These are phyloP conservation scores for Mugil cephalus DNA, from an alignment of 2,113 vertebrate genomes.

Conservation along the genomic window DNA sequence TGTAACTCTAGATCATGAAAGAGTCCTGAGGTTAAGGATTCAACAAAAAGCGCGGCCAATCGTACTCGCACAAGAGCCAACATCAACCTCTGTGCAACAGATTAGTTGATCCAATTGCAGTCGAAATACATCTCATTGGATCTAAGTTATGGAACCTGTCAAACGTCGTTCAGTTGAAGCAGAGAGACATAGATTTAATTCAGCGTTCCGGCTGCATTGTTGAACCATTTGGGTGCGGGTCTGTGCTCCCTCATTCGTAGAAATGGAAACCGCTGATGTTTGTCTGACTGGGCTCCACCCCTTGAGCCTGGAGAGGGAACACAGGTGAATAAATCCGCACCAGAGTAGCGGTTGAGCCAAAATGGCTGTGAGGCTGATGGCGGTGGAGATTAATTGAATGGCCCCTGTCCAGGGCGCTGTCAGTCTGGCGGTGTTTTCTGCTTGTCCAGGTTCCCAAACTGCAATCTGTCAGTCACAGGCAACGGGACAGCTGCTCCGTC, in stretches of 20 bases:
- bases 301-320: slow-evolving; percentile 28
- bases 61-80: slow-evolving; percentile 50
- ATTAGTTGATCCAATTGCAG: slow-evolving; percentile 60
- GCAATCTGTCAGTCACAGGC: slow-evolving; percentile 68
- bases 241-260: slow-evolving; percentile 8
- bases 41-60: slow-evolving; percentile 22
- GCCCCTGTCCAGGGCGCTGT: slow-evolving; percentile 57
- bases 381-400: slow-evolving; percentile 68
- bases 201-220: slow-evolving; percentile 18
- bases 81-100: slow-evolving; percentile 62
- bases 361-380: slow-evolving; percentile 49
- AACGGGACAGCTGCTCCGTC: slow-evolving; percentile 58
- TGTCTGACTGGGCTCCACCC: slow-evolving; percentile 29
- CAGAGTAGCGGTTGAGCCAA: slow-evolving; percentile 15
- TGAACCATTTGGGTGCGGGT: background rate
- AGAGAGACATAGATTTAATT: slow-evolving; percentile 14
- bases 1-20: slow-evolving; percentile 29
- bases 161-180: slow-evolving; percentile 38
- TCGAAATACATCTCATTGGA: slow-evolving; percentile 42
- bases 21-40: slow-evolving; percentile 20
- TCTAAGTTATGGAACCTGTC: slow-evolving; percentile 45
- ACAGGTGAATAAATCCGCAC: slow-evolving; percentile 62
- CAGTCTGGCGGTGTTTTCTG: slow-evolving; percentile 32
- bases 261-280: slow-evolving; percentile 42
- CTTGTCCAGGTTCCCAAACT: slow-evolving; percentile 54